Evolutionary conservation across 2,888 invertebrate species (phyloP).

Genomic region (Acanthosepion pharaonis): DNA sequence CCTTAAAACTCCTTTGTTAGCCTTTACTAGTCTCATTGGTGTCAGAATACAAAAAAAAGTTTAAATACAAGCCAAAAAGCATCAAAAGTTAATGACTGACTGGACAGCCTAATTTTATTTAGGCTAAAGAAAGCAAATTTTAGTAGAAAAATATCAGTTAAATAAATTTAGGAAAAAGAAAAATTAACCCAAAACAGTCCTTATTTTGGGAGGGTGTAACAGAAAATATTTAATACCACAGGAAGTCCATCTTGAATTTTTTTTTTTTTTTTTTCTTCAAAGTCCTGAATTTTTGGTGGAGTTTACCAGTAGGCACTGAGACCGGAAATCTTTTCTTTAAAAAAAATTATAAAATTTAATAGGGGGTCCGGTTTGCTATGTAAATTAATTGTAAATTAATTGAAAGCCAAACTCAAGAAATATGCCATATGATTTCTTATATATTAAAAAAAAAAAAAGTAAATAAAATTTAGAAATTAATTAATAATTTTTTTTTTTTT

Average conservation of each 20-base stretch:
- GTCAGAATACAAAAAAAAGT: slow-evolving; percentile 21
- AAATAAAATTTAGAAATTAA: too few relatives aligned
- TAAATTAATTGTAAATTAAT: too few relatives aligned
- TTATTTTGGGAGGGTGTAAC: not conserved
- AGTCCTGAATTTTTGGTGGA: too few relatives aligned
- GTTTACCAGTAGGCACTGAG: too few relatives aligned
- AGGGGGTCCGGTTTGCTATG: too few relatives aligned
- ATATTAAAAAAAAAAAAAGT: too few relatives aligned
- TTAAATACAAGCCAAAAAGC: not conserved
- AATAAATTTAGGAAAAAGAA: not conserved
- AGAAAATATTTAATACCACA: not conserved
- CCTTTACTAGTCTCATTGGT: slow-evolving; percentile 51
- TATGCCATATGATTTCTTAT: too few relatives aligned
- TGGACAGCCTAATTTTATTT: not conserved
- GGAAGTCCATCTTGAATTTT: not conserved
- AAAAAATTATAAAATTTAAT: too few relatives aligned
- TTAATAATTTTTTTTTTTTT: too few relatives aligned
- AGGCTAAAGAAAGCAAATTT: not conserved
- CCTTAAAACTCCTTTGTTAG: slow-evolving; percentile 50
- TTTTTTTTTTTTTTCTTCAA: too few relatives aligned
- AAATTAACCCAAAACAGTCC: not conserved
- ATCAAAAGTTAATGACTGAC: not conserved
- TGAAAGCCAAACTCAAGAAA: too few relatives aligned
- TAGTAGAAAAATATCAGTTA: not conserved
- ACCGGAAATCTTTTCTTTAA: too few relatives aligned